Evolutionary conservation across 2,797 vertebrate genomes (phyloP).

Genomic region (Acipenser ruthenus): DNA sequence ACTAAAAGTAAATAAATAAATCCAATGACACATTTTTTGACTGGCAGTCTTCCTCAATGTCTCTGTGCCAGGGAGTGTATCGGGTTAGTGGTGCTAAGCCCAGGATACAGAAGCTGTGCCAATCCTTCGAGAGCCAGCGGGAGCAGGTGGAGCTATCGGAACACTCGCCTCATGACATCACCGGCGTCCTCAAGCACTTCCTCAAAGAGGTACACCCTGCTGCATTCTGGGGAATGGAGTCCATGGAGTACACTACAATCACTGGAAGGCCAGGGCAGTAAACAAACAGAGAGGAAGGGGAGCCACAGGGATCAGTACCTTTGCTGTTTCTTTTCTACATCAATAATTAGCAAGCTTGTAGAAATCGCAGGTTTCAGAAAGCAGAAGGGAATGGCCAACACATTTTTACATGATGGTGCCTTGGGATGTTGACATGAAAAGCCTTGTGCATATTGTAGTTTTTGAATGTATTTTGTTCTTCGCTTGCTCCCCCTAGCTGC

Average conservation of each 20-base stretch:
- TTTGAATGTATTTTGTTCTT: slow-evolving; percentile 1
- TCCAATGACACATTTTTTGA: no score
- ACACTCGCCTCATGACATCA: slow-evolving; percentile 83
- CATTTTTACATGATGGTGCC: no score
- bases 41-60: slow-evolving; percentile 6
- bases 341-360: no score
- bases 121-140: slow-evolving; percentile 77
- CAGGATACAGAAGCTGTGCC: slow-evolving; percentile 79
- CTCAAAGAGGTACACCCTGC: slow-evolving; percentile 72
- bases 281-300: no score
- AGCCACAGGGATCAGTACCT: no score
- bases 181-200: slow-evolving; percentile 82
- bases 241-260: background rate
- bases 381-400: no score
- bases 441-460: background rate
- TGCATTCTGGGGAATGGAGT: background rate
- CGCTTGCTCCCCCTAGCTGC: slow-evolving; percentile 59
- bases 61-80: slow-evolving; percentile 72
- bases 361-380: no score
- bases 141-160: slow-evolving; percentile 76
- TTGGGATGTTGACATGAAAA: no score
- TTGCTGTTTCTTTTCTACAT: no score
- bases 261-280: background rate
- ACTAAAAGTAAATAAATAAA: no score
- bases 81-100: slow-evolving; percentile 83